Evolutionary conservation across 1,140 invertebrate genomes (phyloP).

Genomic region (Heliconius hewitsoni): DNA sequence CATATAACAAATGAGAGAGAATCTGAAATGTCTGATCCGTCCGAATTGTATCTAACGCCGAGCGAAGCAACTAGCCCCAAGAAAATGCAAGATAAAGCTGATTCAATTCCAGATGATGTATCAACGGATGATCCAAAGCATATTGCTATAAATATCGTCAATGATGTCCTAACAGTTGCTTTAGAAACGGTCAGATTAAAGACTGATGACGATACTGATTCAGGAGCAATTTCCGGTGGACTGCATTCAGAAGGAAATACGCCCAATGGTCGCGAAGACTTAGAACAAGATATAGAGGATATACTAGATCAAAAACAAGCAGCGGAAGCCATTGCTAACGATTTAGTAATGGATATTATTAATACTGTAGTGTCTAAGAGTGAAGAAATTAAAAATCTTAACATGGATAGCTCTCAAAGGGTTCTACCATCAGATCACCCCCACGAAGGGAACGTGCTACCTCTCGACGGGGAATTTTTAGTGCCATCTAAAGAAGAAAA

Average conservation of each 20-base stretch:
- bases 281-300: conserved; percentile 72
- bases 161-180: conserved; percentile 76
- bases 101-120: conserved; percentile 80
- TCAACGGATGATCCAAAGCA: conserved; percentile 81
- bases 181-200: conserved; percentile 75
- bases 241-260: conserved; percentile 75
- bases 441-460: conserved; percentile 74
- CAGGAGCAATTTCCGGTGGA: conserved; percentile 72
- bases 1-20: conserved; percentile 67
- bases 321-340: conserved; percentile 61
- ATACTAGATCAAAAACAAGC: conserved; percentile 62
- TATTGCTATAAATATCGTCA: conserved; percentile 77
- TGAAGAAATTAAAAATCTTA: conserved; percentile 46
- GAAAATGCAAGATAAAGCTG: conserved; percentile 75
- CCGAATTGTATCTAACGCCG: conserved; percentile 83
- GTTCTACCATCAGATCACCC: conserved; percentile 64
- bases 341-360: conserved; percentile 64
- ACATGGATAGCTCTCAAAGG: conserved; percentile 53
- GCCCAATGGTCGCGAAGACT: conserved; percentile 73
- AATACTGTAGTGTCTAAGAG: conserved; percentile 52
- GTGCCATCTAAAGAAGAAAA: conserved; percentile 54
- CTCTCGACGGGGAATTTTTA: conserved; percentile 74
- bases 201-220: conserved; percentile 72
- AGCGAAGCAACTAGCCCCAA: conserved; percentile 81
- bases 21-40: conserved; percentile 81